A percentile compares a stretch with the other conserved stretches of the same genome.
These are phyloP conservation scores for Drosophila tsacasi DNA, from an alignment of 1,140 invertebrate species.

Conservation along the genomic window DNA sequence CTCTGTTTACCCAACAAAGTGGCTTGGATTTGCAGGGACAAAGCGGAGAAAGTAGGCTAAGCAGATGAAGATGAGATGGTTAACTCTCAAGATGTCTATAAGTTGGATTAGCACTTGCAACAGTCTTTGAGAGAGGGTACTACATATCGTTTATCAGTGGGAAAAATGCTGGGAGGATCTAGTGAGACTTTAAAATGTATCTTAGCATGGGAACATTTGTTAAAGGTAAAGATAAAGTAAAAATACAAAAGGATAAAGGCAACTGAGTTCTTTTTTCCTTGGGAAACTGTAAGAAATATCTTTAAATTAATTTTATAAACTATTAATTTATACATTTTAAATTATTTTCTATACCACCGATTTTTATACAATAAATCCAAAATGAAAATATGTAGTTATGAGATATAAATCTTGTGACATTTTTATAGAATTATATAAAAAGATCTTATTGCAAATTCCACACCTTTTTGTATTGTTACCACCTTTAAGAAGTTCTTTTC, in stretches of 20 bases:
- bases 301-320: too few species aligned
- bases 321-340: too few species aligned
- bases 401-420: not conserved
- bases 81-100: slow-evolving; percentile 41
- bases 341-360: too few species aligned
- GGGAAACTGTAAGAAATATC: too few species aligned
- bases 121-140: slow-evolving; percentile 1
- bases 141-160: slow-evolving; percentile 6
- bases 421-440: slow-evolving; percentile 9
- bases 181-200: not conserved
- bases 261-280: too few species aligned
- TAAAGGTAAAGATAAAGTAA: not conserved
- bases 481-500: slow-evolving; percentile 12
- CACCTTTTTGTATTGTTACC: not conserved
- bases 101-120: slow-evolving; percentile 40
- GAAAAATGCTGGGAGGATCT: slow-evolving; percentile 1
- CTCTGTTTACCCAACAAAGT: slow-evolving; percentile 49
- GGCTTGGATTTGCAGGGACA: slow-evolving; percentile 22
- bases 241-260: not conserved
- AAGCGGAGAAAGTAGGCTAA: slow-evolving; percentile 10
- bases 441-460: not conserved
- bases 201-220: not conserved
- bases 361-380: too few species aligned
- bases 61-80: slow-evolving; percentile 43
- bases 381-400: too few species aligned